Conservation (phyloP, 2,797 vertebrate species). For the Cuculus canorus region DNA sequence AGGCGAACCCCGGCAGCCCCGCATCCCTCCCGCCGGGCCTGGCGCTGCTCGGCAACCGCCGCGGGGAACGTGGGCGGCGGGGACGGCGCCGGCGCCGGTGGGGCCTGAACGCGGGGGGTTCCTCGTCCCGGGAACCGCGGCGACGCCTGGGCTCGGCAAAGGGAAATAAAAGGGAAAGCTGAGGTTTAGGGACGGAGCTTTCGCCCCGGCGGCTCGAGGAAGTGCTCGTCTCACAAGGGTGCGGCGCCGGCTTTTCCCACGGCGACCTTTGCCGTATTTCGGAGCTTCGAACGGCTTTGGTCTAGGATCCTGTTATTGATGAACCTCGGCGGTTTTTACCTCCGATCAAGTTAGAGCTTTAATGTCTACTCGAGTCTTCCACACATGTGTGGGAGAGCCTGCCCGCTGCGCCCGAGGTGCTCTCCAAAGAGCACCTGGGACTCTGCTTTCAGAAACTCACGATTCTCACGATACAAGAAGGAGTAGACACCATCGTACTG, state of each 20-base stretch:
- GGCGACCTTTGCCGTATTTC: neutral
- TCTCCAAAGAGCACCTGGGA: neutral
- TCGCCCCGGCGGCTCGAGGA: neutral
- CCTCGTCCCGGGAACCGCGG: neutral
- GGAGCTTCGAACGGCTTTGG: neutral
- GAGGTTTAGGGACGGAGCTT: neutral
- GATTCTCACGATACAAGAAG: neutral
- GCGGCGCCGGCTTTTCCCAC: neutral
- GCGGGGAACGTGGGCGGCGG: too few species aligned
- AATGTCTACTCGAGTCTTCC: neutral
- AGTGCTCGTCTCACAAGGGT: neutral
- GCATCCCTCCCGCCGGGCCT: conserved; percentile 20
- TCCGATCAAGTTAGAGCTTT: neutral
- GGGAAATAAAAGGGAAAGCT: neutral
- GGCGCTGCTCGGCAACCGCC: conserved; percentile 42
- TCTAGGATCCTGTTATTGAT: neutral
- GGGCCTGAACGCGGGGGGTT: neutral
- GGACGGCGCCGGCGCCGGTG: neutral
- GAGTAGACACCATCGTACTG: neutral
- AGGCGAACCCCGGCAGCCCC: neutral
- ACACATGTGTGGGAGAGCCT: neutral
- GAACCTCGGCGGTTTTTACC: neutral
- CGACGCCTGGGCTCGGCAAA: neutral
- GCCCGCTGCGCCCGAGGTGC: neutral
- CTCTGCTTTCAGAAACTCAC: neutral